Base-by-base conservation (phyloP, 2,113 vertebrate species). In the Rhinogobius similis region DNA sequence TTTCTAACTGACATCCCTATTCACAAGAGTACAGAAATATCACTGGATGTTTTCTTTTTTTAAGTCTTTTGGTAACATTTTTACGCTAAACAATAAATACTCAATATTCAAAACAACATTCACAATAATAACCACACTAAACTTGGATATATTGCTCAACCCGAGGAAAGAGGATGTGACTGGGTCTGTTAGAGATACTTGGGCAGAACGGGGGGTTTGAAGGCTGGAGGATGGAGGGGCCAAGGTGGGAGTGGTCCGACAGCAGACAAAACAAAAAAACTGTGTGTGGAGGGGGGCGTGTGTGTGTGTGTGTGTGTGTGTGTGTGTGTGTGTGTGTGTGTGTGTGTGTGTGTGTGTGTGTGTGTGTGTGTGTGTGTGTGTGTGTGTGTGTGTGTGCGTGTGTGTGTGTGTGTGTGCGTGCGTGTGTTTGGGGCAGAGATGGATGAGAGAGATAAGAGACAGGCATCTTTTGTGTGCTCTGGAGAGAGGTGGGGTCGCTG, bases 401-500 rank as follows among this genome's bases (percentile, higher is more conserved):
- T 2, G 32, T 5, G 2, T 36, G 32, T 36, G 32, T 36, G 2
- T 36, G 32, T 36, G 32, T 36, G 2, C 6, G 32, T 36, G 2
- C 9, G 32, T 36, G 32, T 36, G 32, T 36, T 5, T 36, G 39
- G 52, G 62, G 36, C 4, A 0, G 18, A 43, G 64, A 43, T 41
- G 75, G 64, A 20, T 12, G 58, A 63, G 58, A 50, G 44, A 52
- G 82, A 39, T n/a, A 82, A 73, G 65, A 78, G 77, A 64, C 68
- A 48, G 69, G 55, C 39, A 13, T 88, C 80, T 65, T 86, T 89
- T 89, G 87, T 87, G 80, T 65, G 65, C 56, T 74, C 20, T 39
- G 21, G 55, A 64, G 39, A 6, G 5, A 55, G 53, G 53, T 20
- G 58, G 32, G 62, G 75, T 48, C 62, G 32, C 38, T 26, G 4